Conservation (phyloP, 2,888 invertebrate species). For the Patella pellucida region DNA sequence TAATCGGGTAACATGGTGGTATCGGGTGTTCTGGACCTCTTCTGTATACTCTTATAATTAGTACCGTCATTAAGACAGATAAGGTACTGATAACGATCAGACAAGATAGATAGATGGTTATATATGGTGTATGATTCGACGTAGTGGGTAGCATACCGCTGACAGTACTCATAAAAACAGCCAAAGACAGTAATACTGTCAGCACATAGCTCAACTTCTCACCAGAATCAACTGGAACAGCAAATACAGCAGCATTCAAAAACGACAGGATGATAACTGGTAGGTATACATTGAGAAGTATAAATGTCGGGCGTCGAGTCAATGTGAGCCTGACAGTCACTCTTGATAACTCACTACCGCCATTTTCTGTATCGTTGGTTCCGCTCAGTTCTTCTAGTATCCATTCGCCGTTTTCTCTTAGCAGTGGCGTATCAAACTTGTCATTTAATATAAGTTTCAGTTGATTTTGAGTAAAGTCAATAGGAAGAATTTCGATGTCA, state of each 20-base stretch:
- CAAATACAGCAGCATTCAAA: background rate
- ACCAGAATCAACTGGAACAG: background rate
- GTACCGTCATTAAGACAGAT: background rate
- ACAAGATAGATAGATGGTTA: background rate
- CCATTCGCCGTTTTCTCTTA: background rate
- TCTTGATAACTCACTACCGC: background rate
- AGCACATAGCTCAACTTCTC: slow-evolving; percentile 1
- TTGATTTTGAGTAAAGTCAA: background rate
- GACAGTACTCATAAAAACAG: background rate
- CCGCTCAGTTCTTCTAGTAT: background rate
- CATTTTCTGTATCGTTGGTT: background rate
- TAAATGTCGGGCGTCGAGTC: background rate
- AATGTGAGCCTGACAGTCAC: background rate
- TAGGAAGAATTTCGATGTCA: background rate
- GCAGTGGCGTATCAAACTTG: too few species aligned
- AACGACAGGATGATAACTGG: background rate
- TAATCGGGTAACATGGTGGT: background rate
- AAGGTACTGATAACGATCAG: background rate
- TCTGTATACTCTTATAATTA: background rate
- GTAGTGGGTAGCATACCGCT: background rate
- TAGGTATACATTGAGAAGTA: background rate
- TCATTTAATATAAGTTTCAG: background rate
- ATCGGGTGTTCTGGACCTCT: background rate
- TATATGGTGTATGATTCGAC: background rate
- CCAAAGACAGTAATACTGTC: background rate